Percentiles rank a stretch among this genome's conserved stretches.
Conservation (phyloP, 2,113 vertebrate genomes). For the Entomyzon cyanotis region DNA sequence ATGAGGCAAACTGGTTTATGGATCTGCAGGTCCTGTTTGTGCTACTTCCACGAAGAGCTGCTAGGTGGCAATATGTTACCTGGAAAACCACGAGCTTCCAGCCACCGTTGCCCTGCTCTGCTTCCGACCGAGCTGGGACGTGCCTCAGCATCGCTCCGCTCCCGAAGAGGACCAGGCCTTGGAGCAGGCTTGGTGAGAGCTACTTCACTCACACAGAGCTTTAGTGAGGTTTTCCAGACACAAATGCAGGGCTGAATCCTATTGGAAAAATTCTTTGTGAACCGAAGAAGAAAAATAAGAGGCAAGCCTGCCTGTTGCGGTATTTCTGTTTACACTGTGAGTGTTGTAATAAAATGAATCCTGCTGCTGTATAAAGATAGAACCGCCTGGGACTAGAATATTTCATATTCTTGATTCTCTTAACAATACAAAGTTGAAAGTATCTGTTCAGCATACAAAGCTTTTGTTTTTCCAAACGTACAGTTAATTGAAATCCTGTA, state of each 20-base stretch:
- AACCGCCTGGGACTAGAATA: neutral
- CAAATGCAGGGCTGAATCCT: neutral
- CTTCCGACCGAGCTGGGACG: rapidly evolving
- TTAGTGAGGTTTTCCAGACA: neutral
- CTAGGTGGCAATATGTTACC: conserved; percentile 64
- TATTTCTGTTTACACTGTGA: neutral
- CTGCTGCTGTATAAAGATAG: neutral
- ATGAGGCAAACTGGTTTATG: neutral
- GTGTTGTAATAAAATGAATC: neutral
- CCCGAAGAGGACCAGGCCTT: neutral
- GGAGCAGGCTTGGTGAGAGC: neutral
- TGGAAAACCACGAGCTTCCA: neutral
- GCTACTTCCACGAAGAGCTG: neutral
- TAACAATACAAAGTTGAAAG: neutral
- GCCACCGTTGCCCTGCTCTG: neutral
- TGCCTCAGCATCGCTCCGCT: neutral
- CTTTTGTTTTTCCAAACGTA: neutral
- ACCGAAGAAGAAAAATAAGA: neutral
- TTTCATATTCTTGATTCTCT: neutral
- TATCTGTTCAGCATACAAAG: neutral
- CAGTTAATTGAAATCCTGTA: neutral
- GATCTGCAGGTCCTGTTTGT: neutral
- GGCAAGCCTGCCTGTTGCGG: neutral
- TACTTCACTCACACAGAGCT: neutral
- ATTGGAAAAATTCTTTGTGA: neutral